Percentiles rank a stretch among this genome's conserved stretches.
Conservation (phyloP, 2,113 vertebrate species). For the Procavia capensis region DNA sequence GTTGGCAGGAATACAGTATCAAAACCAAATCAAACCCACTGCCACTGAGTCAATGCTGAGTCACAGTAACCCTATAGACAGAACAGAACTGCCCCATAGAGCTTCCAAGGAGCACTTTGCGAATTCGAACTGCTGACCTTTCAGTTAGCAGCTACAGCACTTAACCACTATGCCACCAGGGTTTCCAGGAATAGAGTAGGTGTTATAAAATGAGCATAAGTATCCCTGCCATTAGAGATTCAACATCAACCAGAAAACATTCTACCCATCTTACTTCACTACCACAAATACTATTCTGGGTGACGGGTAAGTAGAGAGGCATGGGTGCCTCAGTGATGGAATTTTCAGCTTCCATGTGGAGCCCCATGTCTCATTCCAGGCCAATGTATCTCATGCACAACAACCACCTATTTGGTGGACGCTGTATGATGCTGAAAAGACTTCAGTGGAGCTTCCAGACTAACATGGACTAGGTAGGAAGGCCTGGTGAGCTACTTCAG, state of each 20-base stretch:
- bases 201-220: not conserved
- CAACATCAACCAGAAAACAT: not conserved
- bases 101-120: no score
- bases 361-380: not conserved
- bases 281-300: not conserved
- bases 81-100: no score
- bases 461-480: not conserved
- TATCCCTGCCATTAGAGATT: not conserved
- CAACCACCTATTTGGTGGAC: not conserved
- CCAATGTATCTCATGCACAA: not conserved
- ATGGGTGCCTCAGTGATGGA: not conserved
- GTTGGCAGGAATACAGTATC: no score
- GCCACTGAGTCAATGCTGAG: no score
- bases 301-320: not conserved
- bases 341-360: not conserved
- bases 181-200: not conserved
- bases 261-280: not conserved
- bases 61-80: no score
- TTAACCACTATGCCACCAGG: no score
- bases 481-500: not conserved
- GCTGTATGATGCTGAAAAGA: not conserved
- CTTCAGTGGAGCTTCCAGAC: not conserved
- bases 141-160: no score
- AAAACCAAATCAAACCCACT: no score
- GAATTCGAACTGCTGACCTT: no score